Conservation (phyloP, 1,140 invertebrate genomes). For the Euwallacea similis region DNA sequence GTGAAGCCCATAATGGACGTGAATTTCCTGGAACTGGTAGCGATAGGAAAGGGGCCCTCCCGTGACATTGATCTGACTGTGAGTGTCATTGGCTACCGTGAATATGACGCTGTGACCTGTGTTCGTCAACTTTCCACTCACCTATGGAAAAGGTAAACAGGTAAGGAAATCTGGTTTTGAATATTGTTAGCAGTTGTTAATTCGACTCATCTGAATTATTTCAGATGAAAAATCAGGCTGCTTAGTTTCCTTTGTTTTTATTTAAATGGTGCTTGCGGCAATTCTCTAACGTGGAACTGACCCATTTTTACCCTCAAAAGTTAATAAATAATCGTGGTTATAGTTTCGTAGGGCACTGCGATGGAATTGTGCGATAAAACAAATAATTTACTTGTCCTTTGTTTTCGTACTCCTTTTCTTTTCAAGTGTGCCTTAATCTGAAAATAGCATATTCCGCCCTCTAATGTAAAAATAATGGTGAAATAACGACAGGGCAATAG, state of each 20-base stretch:
- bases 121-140: constrained; percentile 84
- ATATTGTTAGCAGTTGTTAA: too few relatives aligned
- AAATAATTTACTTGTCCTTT: constrained; percentile 3
- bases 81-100: constrained; percentile 81
- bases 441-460: constrained; percentile 10
- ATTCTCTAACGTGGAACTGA: too few relatives aligned
- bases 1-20: constrained; percentile 84
- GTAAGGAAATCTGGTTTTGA: too few relatives aligned
- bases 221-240: too few relatives aligned
- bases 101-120: constrained; percentile 94
- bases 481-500: constrained; percentile 6
- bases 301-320: too few relatives aligned
- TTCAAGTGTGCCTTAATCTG: constrained; percentile 11
- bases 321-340: constrained; percentile 1
- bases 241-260: too few relatives aligned
- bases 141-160: constrained; percentile 58
- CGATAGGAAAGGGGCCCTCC: constrained; percentile 93
- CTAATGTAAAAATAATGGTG: constrained; percentile 20
- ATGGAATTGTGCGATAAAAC: constrained; percentile 11
- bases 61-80: constrained; percentile 86
- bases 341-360: constrained; percentile 1
- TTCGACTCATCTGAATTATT: too few relatives aligned
- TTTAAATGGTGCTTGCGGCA: too few relatives aligned
- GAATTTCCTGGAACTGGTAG: constrained; percentile 91
- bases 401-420: not conserved